phyloP scores from a whole-genome alignment of 2,113 vertebrate species.

The Solea senegalensis region DNA sequence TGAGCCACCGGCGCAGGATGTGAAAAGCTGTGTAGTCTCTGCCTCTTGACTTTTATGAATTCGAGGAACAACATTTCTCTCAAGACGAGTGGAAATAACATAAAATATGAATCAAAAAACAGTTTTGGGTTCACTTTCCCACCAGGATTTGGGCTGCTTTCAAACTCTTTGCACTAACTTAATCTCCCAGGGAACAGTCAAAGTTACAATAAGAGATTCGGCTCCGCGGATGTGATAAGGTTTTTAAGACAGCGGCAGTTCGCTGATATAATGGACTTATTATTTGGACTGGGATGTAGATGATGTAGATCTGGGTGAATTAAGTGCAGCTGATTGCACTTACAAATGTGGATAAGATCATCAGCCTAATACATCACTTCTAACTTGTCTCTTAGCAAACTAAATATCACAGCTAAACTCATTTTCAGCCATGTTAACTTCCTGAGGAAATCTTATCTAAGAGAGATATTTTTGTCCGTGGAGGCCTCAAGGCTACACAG shows the following conservation, averaged over 20 bases:
- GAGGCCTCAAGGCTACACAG: slow-evolving; percentile 58
- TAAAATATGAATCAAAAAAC: not conserved
- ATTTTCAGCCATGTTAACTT: slow-evolving; percentile 71
- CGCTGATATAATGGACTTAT: slow-evolving; percentile 27
- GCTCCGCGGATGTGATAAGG: not conserved
- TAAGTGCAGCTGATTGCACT: slow-evolving; percentile 44
- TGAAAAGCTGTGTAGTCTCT: no score
- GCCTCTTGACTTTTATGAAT: not conserved
- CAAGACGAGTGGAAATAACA: not conserved
- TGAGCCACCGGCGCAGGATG: no score
- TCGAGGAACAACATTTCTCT: not conserved
- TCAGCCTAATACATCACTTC: slow-evolving; percentile 56
- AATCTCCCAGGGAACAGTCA: not conserved
- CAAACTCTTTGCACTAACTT: not conserved
- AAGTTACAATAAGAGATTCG: slow-evolving; percentile 9
- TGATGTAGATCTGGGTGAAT: slow-evolving; percentile 31
- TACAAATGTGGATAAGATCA: slow-evolving; percentile 30
- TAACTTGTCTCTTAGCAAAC: slow-evolving; percentile 58
- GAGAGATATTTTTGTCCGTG: slow-evolving; percentile 69
- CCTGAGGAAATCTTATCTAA: slow-evolving; percentile 70
- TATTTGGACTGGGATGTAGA: slow-evolving; percentile 16
- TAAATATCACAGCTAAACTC: slow-evolving; percentile 68
- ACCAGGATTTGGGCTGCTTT: not conserved
- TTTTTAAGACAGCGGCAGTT: slow-evolving; percentile 22
- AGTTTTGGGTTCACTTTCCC: not conserved